Base-by-base conservation (phyloP, 1,140 invertebrate species). In the Caerostris extrusa region DNA sequence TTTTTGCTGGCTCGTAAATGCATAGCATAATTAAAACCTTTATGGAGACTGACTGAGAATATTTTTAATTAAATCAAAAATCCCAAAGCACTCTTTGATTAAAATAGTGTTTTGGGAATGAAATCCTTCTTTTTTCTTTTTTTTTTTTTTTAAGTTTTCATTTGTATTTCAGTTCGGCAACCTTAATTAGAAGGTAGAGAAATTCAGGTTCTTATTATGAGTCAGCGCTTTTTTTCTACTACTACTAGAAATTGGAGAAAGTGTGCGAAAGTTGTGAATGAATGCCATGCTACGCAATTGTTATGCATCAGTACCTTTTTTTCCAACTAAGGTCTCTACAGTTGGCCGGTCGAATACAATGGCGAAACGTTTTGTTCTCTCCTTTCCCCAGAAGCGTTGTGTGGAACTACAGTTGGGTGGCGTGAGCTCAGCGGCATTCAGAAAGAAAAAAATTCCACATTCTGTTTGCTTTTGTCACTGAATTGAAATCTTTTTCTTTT, bases 371-470 rank as follows among this genome's bases (percentile, higher is more conserved):
- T 88, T 88, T 19, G 34, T 17, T 61, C 60, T 88, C 60, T 88
- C 58, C 4, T 88, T 88, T 64, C n/a, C 50, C 6, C 10, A 7
- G 53, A 64, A 50, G 57, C 86, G 56, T 17, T 61, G 60, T 64
- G 19, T 88, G 86, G 86, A 88, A 88, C 86, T 67, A 67, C 34
- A 19, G 86, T n/a, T 88, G 86, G 86, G 58, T 88, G 83, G 83
- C n/a, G 34, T 85, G 83, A 17, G n/a, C 34, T 85, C 83, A 85
- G 57, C 50, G 8, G 71, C 14, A 67, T n/a, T 14, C 61, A 82
- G 77, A 6, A 53, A 7, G 7, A 56, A n/a, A 85, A 56, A 85
- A 85, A 34, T 3, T 7, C 0, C 81, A n/a, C 5, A 14, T 56
- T 14, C 55, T 85, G n/a, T 85, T 77, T 34, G 34, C 71, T 77